phyloP scores from a whole-genome alignment of 2,797 vertebrate species.

The Scolopax bukidnonensis region DNA sequence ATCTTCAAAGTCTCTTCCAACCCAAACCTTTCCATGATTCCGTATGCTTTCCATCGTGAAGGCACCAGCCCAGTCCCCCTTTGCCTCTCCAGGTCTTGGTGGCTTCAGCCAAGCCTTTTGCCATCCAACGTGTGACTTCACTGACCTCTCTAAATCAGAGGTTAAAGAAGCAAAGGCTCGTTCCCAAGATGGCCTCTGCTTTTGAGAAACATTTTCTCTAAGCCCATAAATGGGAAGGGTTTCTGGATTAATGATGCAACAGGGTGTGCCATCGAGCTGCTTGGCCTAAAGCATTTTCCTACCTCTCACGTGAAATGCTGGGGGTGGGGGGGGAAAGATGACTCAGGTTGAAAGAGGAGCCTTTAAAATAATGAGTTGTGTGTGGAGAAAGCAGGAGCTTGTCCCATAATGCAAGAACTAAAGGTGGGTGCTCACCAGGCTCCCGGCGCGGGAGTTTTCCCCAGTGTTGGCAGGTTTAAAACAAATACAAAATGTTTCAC shows the following conservation, averaged over 20 bases:
- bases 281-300: background rate
- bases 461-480: background rate
- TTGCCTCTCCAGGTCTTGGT: background rate
- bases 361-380: background rate
- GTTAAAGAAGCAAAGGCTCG: constrained; percentile 1
- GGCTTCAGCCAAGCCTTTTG: background rate
- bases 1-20: background rate
- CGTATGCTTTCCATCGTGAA: background rate
- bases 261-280: background rate
- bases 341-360: background rate
- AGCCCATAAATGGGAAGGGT: background rate
- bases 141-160: background rate
- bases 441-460: background rate
- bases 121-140: background rate
- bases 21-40: background rate
- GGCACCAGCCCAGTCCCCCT: background rate
- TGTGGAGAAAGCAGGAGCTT: background rate
- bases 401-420: background rate
- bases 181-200: background rate
- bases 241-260: constrained; percentile 37
- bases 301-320: background rate
- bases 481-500: background rate
- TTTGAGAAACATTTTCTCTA: constrained; percentile 1
- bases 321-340: background rate
- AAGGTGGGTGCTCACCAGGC: background rate